Percentiles rank a stretch among this genome's conserved stretches.
Conservation (phyloP, 2,113 vertebrate genomes). For the Phylloscopus trochiloides region DNA sequence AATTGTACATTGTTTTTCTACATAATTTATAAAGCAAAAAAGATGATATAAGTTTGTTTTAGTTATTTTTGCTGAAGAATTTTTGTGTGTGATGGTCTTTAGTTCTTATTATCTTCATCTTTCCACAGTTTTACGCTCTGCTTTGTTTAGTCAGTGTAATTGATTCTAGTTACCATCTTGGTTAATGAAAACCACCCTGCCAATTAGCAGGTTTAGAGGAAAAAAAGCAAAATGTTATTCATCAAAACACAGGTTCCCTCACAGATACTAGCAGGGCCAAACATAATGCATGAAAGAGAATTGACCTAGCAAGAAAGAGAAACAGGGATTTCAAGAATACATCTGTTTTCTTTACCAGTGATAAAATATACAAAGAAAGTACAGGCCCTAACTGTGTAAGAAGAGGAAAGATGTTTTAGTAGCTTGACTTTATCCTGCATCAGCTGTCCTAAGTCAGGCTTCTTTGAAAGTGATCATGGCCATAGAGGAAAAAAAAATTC, state of each 20-base stretch:
- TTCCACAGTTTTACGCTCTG: neutral
- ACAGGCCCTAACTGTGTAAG: neutral
- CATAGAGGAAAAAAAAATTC: neutral
- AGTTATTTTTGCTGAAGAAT: neutral
- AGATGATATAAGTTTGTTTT: neutral
- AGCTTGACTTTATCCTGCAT: constrained; percentile 8
- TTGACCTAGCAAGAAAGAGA: constrained; percentile 18
- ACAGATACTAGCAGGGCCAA: neutral
- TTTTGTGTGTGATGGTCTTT: neutral
- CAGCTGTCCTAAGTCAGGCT: constrained; percentile 11
- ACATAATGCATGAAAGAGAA: neutral
- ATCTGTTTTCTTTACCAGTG: constrained; percentile 44
- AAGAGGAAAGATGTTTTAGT: constrained; percentile 40
- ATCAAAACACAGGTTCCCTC: neutral
- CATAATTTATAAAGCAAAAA: neutral
- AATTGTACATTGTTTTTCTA: neutral
- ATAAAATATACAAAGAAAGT: constrained; percentile 52
- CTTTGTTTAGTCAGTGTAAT: neutral
- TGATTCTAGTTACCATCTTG: neutral
- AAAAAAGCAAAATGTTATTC: neutral
- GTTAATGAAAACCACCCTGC: neutral
- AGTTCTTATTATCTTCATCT: neutral
- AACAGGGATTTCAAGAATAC: constrained; percentile 19
- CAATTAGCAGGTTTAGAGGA: neutral
- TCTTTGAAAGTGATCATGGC: constrained; percentile 39